phyloP scores from a whole-genome alignment of 2,888 invertebrate genomes.

The Iphiclides podalirius region DNA sequence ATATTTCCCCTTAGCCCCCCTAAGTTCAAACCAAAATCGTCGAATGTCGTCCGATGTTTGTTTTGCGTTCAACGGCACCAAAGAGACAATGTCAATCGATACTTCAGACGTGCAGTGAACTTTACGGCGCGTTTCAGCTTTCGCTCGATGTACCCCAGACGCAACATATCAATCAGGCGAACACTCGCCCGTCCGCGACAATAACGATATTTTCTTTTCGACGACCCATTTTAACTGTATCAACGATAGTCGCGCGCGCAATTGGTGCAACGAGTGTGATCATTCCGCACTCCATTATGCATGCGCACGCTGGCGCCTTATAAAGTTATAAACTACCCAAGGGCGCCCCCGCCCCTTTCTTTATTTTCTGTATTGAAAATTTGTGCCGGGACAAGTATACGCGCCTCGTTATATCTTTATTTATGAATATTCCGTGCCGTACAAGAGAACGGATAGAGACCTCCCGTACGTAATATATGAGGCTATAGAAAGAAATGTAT shows the following conservation, averaged over 20 bases:
- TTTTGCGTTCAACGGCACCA: no score
- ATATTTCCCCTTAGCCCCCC: no score
- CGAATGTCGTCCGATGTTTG: no score
- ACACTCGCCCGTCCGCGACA: slow-evolving; percentile 44
- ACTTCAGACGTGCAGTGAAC: slow-evolving; percentile 15
- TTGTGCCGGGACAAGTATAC: slow-evolving; percentile 29
- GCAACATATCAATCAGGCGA: slow-evolving; percentile 58
- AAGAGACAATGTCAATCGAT: slow-evolving; percentile 8
- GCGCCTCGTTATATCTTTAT: slow-evolving; percentile 15
- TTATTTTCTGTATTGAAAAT: slow-evolving; percentile 11
- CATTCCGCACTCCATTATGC: slow-evolving; percentile 55
- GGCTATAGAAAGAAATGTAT: slow-evolving; percentile 9
- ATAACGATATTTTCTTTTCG: slow-evolving; percentile 62
- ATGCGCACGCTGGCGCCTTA: slow-evolving; percentile 53
- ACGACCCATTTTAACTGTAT: slow-evolving; percentile 58
- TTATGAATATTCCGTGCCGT: slow-evolving; percentile 19
- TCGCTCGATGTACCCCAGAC: no score
- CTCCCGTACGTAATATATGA: slow-evolving; percentile 14
- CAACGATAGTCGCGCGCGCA: slow-evolving; percentile 43
- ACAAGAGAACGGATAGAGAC: slow-evolving; percentile 12
- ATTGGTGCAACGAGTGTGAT: slow-evolving; percentile 58
- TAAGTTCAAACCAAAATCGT: no score
- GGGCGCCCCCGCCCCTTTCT: slow-evolving; percentile 28
- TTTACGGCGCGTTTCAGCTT: slow-evolving; percentile 42
- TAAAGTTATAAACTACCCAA: slow-evolving; percentile 57